These are phyloP conservation scores for Bombyx mandarina DNA, from an alignment of 1,140 invertebrate genomes.

Conservation along the genomic window DNA sequence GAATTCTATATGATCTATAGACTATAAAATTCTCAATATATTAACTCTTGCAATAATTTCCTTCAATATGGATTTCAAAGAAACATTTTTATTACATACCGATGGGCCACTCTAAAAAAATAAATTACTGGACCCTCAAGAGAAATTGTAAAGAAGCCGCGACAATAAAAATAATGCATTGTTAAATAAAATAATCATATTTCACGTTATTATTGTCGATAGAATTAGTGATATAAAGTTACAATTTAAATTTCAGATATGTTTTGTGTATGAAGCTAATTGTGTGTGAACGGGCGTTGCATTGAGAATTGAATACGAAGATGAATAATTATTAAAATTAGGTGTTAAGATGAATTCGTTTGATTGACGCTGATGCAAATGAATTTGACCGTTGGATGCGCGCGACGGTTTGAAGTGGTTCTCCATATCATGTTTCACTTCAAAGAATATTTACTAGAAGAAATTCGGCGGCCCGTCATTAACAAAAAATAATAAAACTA, in stretches of 20 bases:
- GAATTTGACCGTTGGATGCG: slow-evolving; percentile 9
- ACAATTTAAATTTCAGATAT: slow-evolving; percentile 58
- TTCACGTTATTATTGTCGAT: slow-evolving; percentile 45
- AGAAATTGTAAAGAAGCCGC: slow-evolving; percentile 19
- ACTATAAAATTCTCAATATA: no score
- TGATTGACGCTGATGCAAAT: slow-evolving; percentile 3
- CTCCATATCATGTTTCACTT: not conserved
- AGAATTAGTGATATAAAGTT: slow-evolving; percentile 57
- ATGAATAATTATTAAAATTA: slow-evolving; percentile 58
- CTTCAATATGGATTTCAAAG: no score
- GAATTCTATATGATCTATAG: no score
- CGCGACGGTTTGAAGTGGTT: not conserved
- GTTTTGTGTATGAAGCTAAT: slow-evolving; percentile 60
- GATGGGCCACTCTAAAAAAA: no score
- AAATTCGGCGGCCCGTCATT: no score
- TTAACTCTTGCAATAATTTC: no score
- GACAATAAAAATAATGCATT: slow-evolving; percentile 60
- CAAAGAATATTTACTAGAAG: not conserved
- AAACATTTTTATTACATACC: no score
- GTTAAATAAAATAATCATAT: slow-evolving; percentile 50
- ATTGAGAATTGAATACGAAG: slow-evolving; percentile 19
- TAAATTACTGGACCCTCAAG: no score
- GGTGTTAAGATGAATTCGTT: slow-evolving; percentile 7
- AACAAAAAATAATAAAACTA: no score
- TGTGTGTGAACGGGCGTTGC: slow-evolving; percentile 55